These are phyloP conservation scores for Phoxinus dragarum DNA, from an alignment of 2,797 vertebrate species.

Conservation along the genomic window DNA sequence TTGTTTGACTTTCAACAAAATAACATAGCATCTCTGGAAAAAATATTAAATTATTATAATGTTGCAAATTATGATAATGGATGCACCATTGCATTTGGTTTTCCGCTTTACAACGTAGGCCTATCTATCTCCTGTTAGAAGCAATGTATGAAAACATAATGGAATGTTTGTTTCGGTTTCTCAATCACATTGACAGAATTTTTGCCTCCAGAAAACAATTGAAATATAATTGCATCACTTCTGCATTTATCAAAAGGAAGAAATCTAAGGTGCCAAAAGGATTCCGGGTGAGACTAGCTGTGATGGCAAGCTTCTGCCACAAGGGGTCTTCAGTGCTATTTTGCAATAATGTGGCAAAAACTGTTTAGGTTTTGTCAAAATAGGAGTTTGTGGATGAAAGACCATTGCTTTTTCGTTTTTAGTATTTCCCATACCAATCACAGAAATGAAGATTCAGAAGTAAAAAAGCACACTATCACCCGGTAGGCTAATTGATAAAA, in stretches of 20 bases:
- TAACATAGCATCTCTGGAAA: neutral
- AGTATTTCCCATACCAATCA: neutral
- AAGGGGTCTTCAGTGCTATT: slow-evolving; percentile 30
- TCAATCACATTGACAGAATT: slow-evolving; percentile 8
- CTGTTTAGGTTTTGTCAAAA: slow-evolving; percentile 1
- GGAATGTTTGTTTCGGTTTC: slow-evolving; percentile 15
- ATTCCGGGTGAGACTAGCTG: neutral
- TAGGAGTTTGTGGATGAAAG: slow-evolving; percentile 15
- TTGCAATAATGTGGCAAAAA: neutral
- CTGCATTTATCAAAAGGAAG: slow-evolving; percentile 20
- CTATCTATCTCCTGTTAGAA: neutral
- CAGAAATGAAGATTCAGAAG: neutral
- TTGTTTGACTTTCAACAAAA: neutral
- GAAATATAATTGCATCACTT: slow-evolving; percentile 4
- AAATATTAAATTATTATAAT: neutral
- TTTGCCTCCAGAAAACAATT: slow-evolving; percentile 29
- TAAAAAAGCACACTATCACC: neutral
- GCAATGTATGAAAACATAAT: neutral
- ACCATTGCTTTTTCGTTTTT: neutral
- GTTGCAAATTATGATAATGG: slow-evolving; percentile 3
- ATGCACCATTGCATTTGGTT: neutral
- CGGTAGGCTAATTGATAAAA: neutral
- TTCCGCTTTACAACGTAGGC: neutral
- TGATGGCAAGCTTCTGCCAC: slow-evolving; percentile 35
- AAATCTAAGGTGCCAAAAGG: neutral